Evolutionary conservation across 1,140 invertebrate genomes (phyloP).

Genomic region (Alviniconcha marisindica): DNA sequence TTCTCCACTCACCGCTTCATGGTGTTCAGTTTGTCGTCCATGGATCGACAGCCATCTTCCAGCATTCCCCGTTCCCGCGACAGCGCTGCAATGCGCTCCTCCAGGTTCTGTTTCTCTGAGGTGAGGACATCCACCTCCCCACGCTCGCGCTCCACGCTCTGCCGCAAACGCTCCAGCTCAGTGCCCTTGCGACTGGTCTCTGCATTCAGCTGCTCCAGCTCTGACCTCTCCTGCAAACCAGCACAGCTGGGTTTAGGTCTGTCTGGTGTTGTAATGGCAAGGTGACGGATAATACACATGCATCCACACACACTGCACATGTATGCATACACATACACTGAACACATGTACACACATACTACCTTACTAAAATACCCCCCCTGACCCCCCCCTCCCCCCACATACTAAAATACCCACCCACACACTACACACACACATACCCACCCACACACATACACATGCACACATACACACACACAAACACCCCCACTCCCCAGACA

Average conservation of each 20-base stretch:
- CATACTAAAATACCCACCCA: too few relatives aligned
- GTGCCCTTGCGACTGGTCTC: constrained; percentile 62
- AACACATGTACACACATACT: constrained; percentile 3
- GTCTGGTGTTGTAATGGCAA: not conserved
- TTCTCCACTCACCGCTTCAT: constrained; percentile 68
- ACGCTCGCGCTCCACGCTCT: constrained; percentile 60
- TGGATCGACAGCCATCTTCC: constrained; percentile 61
- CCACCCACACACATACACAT: constrained; percentile 46
- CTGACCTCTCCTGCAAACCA: constrained; percentile 65
- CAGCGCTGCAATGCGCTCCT: constrained; percentile 63
- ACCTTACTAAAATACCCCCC: too few relatives aligned
- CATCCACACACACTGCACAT: not conserved
- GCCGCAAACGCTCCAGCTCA: constrained; percentile 65
- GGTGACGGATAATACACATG: not conserved
- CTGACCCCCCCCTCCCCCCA: too few relatives aligned
- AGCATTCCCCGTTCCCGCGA: constrained; percentile 64
- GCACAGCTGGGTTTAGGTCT: not conserved
- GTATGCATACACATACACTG: not conserved
- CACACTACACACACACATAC: not conserved
- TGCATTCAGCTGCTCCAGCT: constrained; percentile 63
- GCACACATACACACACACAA: not conserved
- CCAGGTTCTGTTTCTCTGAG: constrained; percentile 63
- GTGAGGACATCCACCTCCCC: constrained; percentile 63
- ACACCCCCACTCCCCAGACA: not conserved
- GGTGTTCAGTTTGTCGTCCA: constrained; percentile 68